These are phyloP conservation scores for Mimas tiliae DNA, from an alignment of 2,888 invertebrate genomes.

Conservation along the genomic window DNA sequence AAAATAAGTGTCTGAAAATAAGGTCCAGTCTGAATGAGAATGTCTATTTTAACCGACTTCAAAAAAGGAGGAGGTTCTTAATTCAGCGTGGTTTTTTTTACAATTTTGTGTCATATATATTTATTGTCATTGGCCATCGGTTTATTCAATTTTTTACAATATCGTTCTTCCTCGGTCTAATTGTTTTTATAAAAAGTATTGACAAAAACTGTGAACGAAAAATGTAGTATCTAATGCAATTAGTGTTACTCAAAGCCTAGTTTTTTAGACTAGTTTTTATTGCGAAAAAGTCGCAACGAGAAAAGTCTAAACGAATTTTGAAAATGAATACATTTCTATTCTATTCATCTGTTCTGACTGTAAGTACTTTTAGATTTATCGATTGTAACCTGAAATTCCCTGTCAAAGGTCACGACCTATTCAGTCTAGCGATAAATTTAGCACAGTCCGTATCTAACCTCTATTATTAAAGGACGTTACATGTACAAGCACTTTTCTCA, in stretches of 20 bases:
- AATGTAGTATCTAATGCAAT: constrained; percentile 1
- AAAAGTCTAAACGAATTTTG: background rate
- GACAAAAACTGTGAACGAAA: background rate
- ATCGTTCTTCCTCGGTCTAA: constrained; percentile 12
- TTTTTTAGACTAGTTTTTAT: background rate
- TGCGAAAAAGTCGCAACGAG: background rate
- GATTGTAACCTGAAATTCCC: constrained; percentile 14
- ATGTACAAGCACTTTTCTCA: background rate
- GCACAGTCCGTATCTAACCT: background rate
- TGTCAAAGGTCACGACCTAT: constrained; percentile 16
- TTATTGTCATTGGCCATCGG: background rate
- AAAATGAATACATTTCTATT: background rate
- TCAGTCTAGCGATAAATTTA: background rate
- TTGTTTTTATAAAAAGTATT: background rate
- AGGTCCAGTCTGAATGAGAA: background rate
- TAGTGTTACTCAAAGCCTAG: background rate
- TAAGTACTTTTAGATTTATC: background rate
- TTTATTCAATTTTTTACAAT: background rate
- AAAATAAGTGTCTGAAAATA: no score
- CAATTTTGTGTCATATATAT: background rate
- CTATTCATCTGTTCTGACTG: background rate
- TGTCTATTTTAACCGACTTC: no score
- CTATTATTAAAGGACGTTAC: constrained; percentile 3
- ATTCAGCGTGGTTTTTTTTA: background rate
- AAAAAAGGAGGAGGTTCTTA: background rate